phyloP scores from a whole-genome alignment of 2,797 vertebrate species.

The Esox lucius region DNA sequence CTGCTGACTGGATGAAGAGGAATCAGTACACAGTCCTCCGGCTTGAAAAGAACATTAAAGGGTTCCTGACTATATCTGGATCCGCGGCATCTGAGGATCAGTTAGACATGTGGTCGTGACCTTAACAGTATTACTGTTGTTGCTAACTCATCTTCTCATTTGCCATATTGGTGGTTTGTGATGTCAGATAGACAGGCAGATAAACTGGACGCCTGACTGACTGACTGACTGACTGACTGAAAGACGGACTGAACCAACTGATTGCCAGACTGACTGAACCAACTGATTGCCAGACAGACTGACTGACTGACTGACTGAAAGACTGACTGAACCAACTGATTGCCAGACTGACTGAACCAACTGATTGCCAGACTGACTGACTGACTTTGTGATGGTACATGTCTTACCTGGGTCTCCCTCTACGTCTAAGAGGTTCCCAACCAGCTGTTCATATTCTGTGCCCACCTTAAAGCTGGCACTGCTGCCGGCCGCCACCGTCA shows the following conservation, averaged over 20 bases:
- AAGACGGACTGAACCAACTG: neutral
- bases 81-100: conserved; percentile 4
- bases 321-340: neutral
- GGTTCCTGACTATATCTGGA: conserved; percentile 20
- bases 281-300: neutral
- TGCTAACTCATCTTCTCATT: neutral
- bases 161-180: neutral
- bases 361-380: neutral
- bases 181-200: neutral
- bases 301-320: neutral
- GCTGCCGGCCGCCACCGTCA: conserved; percentile 88
- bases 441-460: conserved; percentile 87
- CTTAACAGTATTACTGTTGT: neutral
- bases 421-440: conserved; percentile 85
- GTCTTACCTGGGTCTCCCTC: conserved; percentile 88
- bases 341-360: neutral
- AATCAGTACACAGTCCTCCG: conserved; percentile 35
- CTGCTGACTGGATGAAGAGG: conserved; percentile 12
- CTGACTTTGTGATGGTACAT: neutral
- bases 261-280: too few species aligned
- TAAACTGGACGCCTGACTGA: neutral
- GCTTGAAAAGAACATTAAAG: conserved; percentile 50
- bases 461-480: conserved; percentile 83
- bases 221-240: neutral
- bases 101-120: too few species aligned